Evolutionary conservation across 2,888 invertebrate genomes (phyloP).

Genomic region (Acrocyrtus sp.): DNA sequence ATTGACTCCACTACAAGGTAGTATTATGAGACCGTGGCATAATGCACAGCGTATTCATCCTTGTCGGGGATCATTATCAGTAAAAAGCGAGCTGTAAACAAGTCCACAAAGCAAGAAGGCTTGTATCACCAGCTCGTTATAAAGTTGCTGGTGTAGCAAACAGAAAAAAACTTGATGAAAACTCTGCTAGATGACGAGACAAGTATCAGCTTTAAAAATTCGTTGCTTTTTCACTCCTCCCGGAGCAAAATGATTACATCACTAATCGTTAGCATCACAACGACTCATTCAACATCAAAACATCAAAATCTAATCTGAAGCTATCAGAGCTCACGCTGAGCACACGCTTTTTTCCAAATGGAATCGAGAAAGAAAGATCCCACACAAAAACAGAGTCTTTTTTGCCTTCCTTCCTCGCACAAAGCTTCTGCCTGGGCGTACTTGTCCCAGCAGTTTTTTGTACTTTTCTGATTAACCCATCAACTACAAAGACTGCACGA

Average conservation of each 20-base stretch:
- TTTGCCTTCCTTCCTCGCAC: background rate
- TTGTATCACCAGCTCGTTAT: too few species aligned
- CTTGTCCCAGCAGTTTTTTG: too few species aligned
- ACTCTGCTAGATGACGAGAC: slow-evolving; percentile 62
- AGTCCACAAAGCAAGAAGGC: too few species aligned
- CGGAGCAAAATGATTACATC: background rate
- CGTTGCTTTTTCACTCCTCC: slow-evolving; percentile 6
- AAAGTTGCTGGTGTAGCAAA: too few species aligned
- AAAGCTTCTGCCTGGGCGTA: background rate
- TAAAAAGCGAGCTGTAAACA: too few species aligned
- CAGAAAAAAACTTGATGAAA: slow-evolving; percentile 52
- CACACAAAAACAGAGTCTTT: background rate
- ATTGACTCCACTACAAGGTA: too few species aligned
- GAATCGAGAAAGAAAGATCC: background rate
- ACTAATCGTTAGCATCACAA: background rate
- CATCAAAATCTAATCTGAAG: background rate
- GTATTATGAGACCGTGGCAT: too few species aligned
- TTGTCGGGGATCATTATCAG: too few species aligned
- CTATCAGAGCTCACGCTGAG: background rate
- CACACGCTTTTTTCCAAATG: background rate
- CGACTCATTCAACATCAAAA: background rate
- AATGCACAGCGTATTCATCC: too few species aligned
- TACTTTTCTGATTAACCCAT: too few species aligned
- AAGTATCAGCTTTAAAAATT: slow-evolving; percentile 34
- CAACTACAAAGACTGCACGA: too few species aligned